Base-by-base conservation (phyloP, 2,888 invertebrate genomes). In the Tiphia femorata region DNA sequence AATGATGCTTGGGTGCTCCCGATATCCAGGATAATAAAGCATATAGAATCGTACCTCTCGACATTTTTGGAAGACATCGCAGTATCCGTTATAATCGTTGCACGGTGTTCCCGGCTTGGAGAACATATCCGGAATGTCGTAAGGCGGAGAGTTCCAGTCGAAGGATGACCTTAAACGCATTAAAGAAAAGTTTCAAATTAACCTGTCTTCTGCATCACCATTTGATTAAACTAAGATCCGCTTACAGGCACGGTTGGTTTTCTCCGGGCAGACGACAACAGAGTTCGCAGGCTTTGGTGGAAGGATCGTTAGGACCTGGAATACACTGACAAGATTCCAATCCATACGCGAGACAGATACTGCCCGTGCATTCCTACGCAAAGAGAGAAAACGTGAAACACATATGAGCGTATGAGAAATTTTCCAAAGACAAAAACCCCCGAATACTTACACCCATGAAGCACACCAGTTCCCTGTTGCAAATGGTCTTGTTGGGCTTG, bases 381-480 rank as follows among this genome's bases (percentile, higher is more conserved):
- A 33, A 40, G 1, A 57, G 4, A 46, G 4, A 30, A 40, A 58
- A 41, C n/a, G 14, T 27, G 37, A 23, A 3, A 12, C 16, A 17
- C 29, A 29, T n/a, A 38, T 19, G 29, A 37, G 21, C 16, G 7
- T 2, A 7, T 12, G 2, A 2, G 10, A 12, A 23, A 44, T 25
- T 50, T 35, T 37, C 30, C 41, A 30, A 14, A 33, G 40, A n/a
- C n/a, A n/a, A n/a, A n/a, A n/a, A n/a, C n/a, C n/a, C 33, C 33
- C 12, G 33, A n/a, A 14, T 25, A 87, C 92, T 88, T 84, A 95
- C 95, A 82, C 98, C 98, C 92, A 95, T 94, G 78, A 94, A 96
- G 84, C 98, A 98, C 53, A 98, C 97, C 77, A 98, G 96, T 82
- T 96, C 96, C 81, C 96, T 94, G 83, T 98, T 97, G 84, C 98